Evolutionary conservation across 2,113 vertebrate species (phyloP), one percentile per base, ranked within the genome.

Genomic region (Sorex araneus): DNA sequence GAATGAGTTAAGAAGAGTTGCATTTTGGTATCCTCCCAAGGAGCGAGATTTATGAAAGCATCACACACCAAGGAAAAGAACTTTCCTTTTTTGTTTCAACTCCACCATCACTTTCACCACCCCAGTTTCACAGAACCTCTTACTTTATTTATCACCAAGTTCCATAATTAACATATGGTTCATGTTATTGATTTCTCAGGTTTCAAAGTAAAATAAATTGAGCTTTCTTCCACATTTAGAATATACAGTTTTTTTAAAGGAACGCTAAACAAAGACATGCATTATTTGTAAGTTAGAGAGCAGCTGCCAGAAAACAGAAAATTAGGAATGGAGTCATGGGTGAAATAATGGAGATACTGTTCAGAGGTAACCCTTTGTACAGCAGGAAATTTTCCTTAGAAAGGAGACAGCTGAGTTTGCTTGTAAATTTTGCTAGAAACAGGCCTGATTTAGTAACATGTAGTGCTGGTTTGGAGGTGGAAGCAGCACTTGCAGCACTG

Each of bases 181-280:
- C 96, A 91, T 92, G 95, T 98, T 98, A 97, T 97, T 96, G 92
- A 97, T 97, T 98, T 95, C 95, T 98, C 95, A 95, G 95, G 96
- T 98, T 98, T 98, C 97, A 97, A 97, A 97, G 95, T 96, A 84
- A 97, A 97, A 97, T 95, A 97, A 97, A 98, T 96, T 97, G 95
- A 98, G 89, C 95, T 97, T 97, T 96, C 93, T 98, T 97, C 96
- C 94, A 98, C 97, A 95, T 97, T 95, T 95, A 97, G 96, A 96
- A 94, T 97, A 96, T 96, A 95, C 63, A 95, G 92, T 86, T 97
- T 97, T 95, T 82, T 69, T 32, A 69, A 96, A 97, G 94, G 94
- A 92, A 97, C 95, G 77, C 92, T 94, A 96, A 95, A 97, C 94
- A 98, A 97, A 97, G 97, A 85, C 95, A 91, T 36, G 67, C 87